Percentiles rank a stretch among this genome's conserved stretches.
phyloP scores from a whole-genome alignment of 2,113 vertebrate species.

The Geococcyx californianus region DNA sequence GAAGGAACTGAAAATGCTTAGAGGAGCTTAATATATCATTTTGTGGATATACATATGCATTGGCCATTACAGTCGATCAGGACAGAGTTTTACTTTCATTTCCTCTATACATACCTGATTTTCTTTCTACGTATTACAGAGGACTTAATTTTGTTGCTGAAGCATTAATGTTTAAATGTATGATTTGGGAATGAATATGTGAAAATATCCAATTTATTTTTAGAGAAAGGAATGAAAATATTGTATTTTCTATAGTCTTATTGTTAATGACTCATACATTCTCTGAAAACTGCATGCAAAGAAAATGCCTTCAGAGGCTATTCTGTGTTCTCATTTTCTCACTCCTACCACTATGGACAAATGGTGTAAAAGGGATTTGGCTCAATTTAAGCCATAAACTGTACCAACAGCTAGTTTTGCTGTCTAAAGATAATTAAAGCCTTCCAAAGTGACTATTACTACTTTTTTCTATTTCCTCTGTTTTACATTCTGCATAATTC shows the following conservation, averaged over 20 bases:
- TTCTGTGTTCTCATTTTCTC: background rate
- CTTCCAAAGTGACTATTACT: background rate
- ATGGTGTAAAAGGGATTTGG: slow-evolving; percentile 3
- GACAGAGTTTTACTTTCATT: background rate
- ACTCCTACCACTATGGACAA: background rate
- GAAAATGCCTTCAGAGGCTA: background rate
- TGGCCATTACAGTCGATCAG: background rate
- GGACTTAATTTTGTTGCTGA: background rate
- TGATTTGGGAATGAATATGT: background rate
- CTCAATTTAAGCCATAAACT: background rate
- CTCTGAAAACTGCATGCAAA: background rate
- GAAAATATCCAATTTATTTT: background rate
- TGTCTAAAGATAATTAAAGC: slow-evolving; percentile 8
- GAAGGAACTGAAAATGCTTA: background rate
- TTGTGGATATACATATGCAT: background rate
- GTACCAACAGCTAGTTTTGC: background rate
- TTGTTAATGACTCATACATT: background rate
- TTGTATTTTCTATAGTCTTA: background rate
- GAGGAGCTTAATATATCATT: background rate
- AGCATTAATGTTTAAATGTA: background rate
- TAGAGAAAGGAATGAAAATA: background rate
- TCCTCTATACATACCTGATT: background rate
- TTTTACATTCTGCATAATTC: slow-evolving; percentile 3
- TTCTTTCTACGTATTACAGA: background rate
- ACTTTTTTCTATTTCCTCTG: background rate